Base-by-base conservation (phyloP, 1,140 invertebrate species). In the Zaprionus kolodkinae region DNA sequence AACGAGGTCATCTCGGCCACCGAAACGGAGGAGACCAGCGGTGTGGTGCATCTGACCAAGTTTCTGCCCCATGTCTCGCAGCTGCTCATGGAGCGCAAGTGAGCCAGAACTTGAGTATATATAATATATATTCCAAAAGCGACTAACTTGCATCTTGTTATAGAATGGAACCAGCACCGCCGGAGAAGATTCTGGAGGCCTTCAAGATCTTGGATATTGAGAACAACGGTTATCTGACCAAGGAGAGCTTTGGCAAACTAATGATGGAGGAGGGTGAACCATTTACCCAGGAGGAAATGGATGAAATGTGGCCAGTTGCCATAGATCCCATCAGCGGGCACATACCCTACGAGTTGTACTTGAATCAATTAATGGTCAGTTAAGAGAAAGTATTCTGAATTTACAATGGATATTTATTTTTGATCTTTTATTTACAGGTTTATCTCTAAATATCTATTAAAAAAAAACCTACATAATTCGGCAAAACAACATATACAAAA, bases 281-380 rank as follows among this genome's bases (percentile, higher is more conserved):
- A 1, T 98, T 98, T 88, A 96, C 95, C 7, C 94, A 95, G 91
- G 97, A 98, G 91, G 97, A 98, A 93, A 93, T 97, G 54, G 96
- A 97, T 61, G 97, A 98, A 93, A 98, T 98, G 97, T 95, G 98
- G 93, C 95, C 96, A 56, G 95, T 96, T 38, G 97, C 97, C 1
- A 94, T 97, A 40, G 96, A 98, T 93, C 95, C 96, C 11, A 94
- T 96, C 27, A 96, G 96, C 36, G 95, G 96, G 52, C 95, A 94
- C 67, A 95, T 98, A 76, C 95, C 96, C 45, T 98, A 98, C 90
- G 96, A 97, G 86, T 95, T 96, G 84, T 96, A 95, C 88, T 94
- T 96, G 55, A 96, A 96, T 93, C 94, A 95, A 81, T 91, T 96
- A 17, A 96, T 96, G 93, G 95, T 96, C 92, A 78, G 93, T 25